phyloP scores from a whole-genome alignment of 2,888 invertebrate species.

The Galerucella calmariensis region DNA sequence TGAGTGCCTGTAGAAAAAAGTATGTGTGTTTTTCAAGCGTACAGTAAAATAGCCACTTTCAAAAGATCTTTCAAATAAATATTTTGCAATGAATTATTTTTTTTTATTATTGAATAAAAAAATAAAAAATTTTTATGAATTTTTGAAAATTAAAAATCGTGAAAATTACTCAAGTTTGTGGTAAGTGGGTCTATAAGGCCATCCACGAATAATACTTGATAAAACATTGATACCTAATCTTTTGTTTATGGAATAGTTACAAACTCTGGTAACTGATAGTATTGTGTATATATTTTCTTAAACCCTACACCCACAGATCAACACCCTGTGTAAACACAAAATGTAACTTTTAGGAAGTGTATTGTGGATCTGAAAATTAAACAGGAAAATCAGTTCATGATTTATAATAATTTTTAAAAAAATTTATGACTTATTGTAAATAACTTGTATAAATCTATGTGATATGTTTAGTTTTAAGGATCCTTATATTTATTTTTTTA shows the following conservation, averaged over 20 bases:
- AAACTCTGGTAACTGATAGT: conserved; percentile 1
- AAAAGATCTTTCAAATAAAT: too few species aligned
- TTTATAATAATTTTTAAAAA: conserved; percentile 26
- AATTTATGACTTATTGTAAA: conserved; percentile 48
- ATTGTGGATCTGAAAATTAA: conserved; percentile 2
- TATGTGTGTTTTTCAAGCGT: too few species aligned
- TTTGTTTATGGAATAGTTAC: neutral
- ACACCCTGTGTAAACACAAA: neutral
- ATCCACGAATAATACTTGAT: neutral
- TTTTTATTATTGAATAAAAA: too few species aligned
- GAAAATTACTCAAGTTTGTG: too few species aligned
- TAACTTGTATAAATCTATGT: conserved; percentile 55
- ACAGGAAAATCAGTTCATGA: neutral
- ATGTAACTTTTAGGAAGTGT: neutral
- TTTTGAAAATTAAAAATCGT: too few species aligned
- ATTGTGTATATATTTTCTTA: conserved; percentile 3
- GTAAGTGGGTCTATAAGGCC: too few species aligned
- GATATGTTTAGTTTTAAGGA: conserved; percentile 51
- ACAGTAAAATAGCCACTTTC: too few species aligned
- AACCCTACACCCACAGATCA: neutral
- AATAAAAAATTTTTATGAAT: too few species aligned
- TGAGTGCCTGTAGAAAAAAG: too few species aligned
- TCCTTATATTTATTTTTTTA: conserved; percentile 56
- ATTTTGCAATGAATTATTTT: too few species aligned
- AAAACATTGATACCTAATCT: neutral